Evolutionary conservation across 1,140 invertebrate species (phyloP), one percentile per base, ranked within the genome.

Genomic region (Danaus plexippus): DNA sequence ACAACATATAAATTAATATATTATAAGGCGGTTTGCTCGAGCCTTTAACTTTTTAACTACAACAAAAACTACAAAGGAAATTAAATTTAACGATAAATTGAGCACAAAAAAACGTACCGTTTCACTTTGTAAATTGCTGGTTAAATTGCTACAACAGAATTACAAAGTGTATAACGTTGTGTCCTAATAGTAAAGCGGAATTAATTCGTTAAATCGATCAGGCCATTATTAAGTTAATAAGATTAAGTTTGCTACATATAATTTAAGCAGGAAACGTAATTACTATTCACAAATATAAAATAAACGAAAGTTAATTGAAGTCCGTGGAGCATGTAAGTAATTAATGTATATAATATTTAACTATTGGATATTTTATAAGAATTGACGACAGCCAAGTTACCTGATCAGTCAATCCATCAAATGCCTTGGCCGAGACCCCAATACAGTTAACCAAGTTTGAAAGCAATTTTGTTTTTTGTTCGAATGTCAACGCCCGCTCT

Each of bases 401-500:
- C 51, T 43, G 32, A 53, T 66, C 64, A 67, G 67, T 65, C 68
- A 71, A 77, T 77, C 72, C 69, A 74, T 77, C 76, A 75, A 73
- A 67, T 56, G 52, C 57, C 70, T 71, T 63, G 46, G 66, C 75
- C 65, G 62, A 58, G 58, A 32, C 22, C 22, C 7, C 22, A 32
- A 32, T 72, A 75, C 73, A 61, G 73, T 73, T 76, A 78, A 66
- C 64, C 4, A 49, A 46, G 53, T 52, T 53, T 56, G 47, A 57
- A 54, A 61, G 59, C 66, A 73, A 74, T 76, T 32, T 68, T 72
- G 50, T 59, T 59, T 79, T 80, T 78, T 71, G 68, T 68, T 62
- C 52, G 65, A 32, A 75, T 75, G 77, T 76, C 77, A 80, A 77
- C 69, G 71, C 54, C 70, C 77, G 52, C 51, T 68, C 65, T 63